Conservation (phyloP, 2,797 vertebrate genomes). For the Phylloscopus collybita region DNA sequence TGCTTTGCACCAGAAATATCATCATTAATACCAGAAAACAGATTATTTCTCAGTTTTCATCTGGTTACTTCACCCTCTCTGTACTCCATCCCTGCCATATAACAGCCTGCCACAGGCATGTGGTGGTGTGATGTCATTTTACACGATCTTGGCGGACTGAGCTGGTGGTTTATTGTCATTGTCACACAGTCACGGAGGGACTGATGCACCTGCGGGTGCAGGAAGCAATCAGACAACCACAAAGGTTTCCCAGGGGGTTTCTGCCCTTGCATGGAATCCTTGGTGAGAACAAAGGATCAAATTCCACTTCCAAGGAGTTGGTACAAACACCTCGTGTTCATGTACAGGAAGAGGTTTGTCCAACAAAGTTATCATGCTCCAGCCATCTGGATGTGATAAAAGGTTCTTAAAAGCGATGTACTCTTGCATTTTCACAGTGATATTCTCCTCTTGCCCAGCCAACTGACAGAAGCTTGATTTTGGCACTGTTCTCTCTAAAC, state of each 20-base stretch:
- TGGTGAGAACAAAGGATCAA: background rate
- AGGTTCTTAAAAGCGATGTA: background rate
- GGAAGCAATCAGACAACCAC: rapidly evolving
- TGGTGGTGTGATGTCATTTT: background rate
- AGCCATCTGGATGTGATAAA: background rate
- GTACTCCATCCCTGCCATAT: background rate
- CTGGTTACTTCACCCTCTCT: background rate
- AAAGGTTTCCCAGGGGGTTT: background rate
- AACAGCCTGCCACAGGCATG: background rate
- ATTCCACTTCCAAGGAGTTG: background rate
- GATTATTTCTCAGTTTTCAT: background rate
- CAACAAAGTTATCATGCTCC: background rate
- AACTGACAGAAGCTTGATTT: background rate
- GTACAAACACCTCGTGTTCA: background rate
- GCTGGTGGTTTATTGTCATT: background rate
- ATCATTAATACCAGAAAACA: background rate
- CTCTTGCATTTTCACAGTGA: background rate
- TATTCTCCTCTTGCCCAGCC: background rate
- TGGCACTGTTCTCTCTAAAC: background rate
- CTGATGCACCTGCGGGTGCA: background rate
- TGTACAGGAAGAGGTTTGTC: background rate
- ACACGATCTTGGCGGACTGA: background rate
- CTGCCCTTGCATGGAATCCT: background rate
- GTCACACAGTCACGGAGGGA: background rate
- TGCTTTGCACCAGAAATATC: background rate